These are phyloP conservation scores for Zeus faber DNA, from an alignment of 2,113 vertebrate species.

Conservation along the genomic window DNA sequence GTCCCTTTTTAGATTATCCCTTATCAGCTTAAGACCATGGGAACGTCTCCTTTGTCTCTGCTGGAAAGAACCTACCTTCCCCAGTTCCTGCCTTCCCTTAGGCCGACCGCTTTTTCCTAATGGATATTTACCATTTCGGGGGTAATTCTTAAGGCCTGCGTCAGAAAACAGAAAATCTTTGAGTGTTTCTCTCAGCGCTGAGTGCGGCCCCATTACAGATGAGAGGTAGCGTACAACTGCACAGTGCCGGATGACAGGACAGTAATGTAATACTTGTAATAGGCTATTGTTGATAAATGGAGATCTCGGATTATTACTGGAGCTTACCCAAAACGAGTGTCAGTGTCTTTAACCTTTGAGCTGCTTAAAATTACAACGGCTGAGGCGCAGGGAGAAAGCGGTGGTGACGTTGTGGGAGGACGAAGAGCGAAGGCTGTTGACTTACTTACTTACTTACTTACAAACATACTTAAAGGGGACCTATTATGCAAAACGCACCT, in stretches of 20 bases:
- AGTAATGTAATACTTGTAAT: conserved; percentile 48
- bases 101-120: conserved; percentile 14
- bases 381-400: too few relatives aligned
- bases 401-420: too few relatives aligned
- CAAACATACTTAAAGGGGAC: too few relatives aligned
- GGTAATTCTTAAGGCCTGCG: conserved; percentile 37
- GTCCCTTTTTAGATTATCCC: conserved; percentile 13
- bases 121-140: conserved; percentile 38
- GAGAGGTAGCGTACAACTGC: conserved; percentile 16
- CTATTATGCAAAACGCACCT: too few relatives aligned
- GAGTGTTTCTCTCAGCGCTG: conserved; percentile 14
- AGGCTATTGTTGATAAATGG: conserved; percentile 55
- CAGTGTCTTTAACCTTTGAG: conserved; percentile 57
- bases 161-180: conserved; percentile 44
- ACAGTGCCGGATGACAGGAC: conserved; percentile 21
- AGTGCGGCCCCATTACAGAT: conserved; percentile 30
- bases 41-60: conserved; percentile 9
- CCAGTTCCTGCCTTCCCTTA: conserved; percentile 13
- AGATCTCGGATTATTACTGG: conserved; percentile 38
- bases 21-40: conserved; percentile 16
- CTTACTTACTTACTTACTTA: too few relatives aligned
- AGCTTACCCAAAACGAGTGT: conserved; percentile 38
- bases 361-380: conserved; percentile 41
- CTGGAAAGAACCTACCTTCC: background rate
- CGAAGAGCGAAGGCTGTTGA: too few relatives aligned